These are phyloP conservation scores for Eospalax fontanierii DNA, from an alignment of 2,797 vertebrate genomes.

Conservation along the genomic window DNA sequence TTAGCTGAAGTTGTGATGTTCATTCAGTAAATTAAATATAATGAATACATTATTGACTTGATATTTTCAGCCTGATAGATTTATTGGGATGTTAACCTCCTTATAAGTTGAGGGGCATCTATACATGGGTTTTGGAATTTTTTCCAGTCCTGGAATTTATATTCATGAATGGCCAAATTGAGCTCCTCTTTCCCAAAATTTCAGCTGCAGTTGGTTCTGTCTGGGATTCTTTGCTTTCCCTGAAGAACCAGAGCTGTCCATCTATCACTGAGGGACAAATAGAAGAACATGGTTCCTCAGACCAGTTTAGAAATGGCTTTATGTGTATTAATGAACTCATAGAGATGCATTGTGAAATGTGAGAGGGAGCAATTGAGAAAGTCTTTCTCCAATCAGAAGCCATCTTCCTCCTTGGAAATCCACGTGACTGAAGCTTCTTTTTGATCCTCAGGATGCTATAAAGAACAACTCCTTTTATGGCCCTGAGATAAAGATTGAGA, in stretches of 20 bases:
- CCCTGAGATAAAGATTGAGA: conserved; percentile 92
- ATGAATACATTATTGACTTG: neutral
- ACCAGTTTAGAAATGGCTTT: neutral
- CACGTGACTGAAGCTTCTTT: conserved; percentile 63
- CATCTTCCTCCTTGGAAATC: neutral
- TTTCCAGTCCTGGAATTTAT: neutral
- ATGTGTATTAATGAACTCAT: neutral
- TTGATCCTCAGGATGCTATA: conserved; percentile 94
- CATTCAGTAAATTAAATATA: neutral
- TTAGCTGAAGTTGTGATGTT: neutral
- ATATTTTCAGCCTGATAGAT: neutral
- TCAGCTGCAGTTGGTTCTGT: neutral
- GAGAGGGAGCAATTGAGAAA: neutral
- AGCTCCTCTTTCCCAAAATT: neutral
- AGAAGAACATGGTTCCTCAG: neutral
- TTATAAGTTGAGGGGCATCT: neutral
- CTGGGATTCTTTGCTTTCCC: neutral
- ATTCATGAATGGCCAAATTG: neutral
- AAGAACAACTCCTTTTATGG: conserved; percentile 93
- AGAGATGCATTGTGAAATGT: neutral
- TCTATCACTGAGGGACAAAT: neutral
- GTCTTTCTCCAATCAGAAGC: neutral
- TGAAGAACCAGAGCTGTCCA: neutral
- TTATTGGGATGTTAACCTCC: neutral
- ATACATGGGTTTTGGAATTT: neutral